Conservation (phyloP, 2,113 vertebrate genomes). For the Ramphastos sulfuratus region DNA sequence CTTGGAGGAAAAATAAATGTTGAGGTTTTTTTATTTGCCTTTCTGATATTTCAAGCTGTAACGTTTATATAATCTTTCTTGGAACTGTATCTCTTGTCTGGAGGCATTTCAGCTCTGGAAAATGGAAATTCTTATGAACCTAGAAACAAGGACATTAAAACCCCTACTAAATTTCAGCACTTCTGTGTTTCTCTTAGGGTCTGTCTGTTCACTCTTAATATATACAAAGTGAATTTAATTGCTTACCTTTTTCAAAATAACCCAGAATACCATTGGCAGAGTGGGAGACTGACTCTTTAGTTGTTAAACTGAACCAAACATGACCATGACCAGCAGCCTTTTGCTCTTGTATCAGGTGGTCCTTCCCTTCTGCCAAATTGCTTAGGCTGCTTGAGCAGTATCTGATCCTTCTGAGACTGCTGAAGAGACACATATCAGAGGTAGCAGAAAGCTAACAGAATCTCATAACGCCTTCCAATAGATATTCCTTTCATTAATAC, state of each 20-base stretch:
- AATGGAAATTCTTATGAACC: conserved; percentile 3
- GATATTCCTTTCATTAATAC: background rate
- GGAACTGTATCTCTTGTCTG: background rate
- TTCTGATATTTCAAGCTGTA: background rate
- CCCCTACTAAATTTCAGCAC: background rate
- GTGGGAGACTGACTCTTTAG: background rate
- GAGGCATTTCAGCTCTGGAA: background rate
- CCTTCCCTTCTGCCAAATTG: background rate
- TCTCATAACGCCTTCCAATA: background rate
- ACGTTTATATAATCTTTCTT: background rate
- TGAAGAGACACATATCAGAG: background rate
- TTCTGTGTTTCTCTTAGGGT: background rate
- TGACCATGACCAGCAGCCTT: rapidly evolving
- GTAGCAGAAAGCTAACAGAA: background rate
- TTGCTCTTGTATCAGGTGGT: background rate
- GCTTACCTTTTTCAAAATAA: background rate
- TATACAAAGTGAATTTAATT: background rate
- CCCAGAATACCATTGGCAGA: background rate
- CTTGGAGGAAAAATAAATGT: conserved; percentile 1
- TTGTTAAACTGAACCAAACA: background rate
- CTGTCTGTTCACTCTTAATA: background rate
- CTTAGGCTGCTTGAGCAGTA: background rate
- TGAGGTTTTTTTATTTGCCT: background rate
- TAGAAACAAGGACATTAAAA: background rate
- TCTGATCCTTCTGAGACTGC: background rate